Conservation (phyloP, 2,113 vertebrate genomes). For the Gymnogyps californianus region DNA sequence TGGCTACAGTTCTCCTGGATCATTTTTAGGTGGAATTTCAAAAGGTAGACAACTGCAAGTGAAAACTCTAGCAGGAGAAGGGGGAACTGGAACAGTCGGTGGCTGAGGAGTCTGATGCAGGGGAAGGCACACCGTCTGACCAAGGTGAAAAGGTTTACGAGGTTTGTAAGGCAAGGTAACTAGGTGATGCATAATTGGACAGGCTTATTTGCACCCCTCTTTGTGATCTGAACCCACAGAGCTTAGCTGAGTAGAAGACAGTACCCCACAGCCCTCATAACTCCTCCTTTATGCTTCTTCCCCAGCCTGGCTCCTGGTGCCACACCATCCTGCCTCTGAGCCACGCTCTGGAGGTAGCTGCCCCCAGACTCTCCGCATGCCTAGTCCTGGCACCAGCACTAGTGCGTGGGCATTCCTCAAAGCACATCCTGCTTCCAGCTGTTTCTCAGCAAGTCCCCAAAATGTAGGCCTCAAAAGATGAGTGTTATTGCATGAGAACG, state of each 20-base stretch:
- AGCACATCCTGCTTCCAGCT: background rate
- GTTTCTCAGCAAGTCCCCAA: background rate
- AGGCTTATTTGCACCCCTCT: background rate
- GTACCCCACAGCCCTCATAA: background rate
- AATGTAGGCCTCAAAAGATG: background rate
- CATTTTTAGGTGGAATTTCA: background rate
- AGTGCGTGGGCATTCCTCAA: background rate
- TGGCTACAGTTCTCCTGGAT: background rate
- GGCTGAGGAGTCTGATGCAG: background rate
- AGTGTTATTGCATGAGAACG: background rate
- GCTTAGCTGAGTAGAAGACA: background rate
- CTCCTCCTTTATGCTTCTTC: background rate
- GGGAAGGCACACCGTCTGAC: too few species aligned
- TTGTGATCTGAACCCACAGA: background rate
- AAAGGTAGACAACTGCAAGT: background rate
- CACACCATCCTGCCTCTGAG: background rate
- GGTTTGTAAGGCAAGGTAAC: background rate
- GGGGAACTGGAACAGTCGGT: accelerated
- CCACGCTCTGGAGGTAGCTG: background rate
- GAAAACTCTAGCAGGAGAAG: background rate
- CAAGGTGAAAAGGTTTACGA: background rate
- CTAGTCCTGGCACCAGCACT: background rate
- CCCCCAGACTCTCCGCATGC: accelerated
- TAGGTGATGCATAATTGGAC: background rate
- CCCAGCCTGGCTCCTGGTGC: background rate